Percentiles rank a stretch among this genome's conserved stretches.
phyloP scores from a whole-genome alignment of 2,888 invertebrate genomes.

The Habrosyne pyritoides region DNA sequence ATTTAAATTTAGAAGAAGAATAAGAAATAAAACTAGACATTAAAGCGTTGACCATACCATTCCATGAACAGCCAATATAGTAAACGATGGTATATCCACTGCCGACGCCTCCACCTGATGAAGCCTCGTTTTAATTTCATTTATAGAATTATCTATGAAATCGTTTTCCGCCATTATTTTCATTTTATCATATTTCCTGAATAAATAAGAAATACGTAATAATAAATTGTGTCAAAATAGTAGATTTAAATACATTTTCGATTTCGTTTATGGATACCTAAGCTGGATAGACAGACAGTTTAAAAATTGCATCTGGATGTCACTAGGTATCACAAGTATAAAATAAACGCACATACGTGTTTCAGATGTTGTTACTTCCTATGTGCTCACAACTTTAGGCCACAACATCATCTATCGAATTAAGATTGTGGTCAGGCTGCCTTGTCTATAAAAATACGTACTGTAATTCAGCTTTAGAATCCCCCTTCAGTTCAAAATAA shows the following conservation, averaged over 20 bases:
- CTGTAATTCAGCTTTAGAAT: conserved; percentile 36
- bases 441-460: conserved; percentile 31
- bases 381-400: neutral
- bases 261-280: too few relatives aligned
- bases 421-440: neutral
- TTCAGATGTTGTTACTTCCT: neutral
- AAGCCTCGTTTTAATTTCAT: conserved; percentile 38
- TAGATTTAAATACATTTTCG: too few relatives aligned
- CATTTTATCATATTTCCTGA: conserved; percentile 56
- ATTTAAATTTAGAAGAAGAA: too few relatives aligned
- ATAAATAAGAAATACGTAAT: conserved; percentile 19
- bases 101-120: conserved; percentile 25
- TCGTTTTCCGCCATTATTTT: conserved; percentile 48
- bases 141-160: conserved; percentile 47
- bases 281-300: too few relatives aligned
- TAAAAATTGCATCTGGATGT: too few relatives aligned
- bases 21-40: too few relatives aligned
- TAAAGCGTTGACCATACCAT: conserved; percentile 35
- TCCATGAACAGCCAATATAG: conserved; percentile 26
- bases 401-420: neutral
- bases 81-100: conserved; percentile 42
- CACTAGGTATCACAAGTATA: too few relatives aligned
- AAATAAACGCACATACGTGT: too few relatives aligned
- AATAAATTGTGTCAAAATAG: too few relatives aligned
- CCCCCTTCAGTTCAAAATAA: conserved; percentile 34